Evolutionary conservation across 2,888 invertebrate genomes (phyloP).

Genomic region (Melieria crassipennis): DNA sequence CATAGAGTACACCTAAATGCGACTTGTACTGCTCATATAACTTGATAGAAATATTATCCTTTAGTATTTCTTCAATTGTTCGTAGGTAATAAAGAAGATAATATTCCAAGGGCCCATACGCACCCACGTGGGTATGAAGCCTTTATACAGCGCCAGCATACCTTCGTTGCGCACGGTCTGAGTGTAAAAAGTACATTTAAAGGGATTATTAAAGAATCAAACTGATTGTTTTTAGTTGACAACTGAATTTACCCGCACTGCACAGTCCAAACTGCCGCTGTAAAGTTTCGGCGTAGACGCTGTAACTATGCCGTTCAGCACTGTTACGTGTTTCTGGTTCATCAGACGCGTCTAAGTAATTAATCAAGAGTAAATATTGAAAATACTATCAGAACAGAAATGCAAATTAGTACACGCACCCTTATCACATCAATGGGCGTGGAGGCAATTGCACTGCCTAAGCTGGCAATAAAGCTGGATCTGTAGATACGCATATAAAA

Average conservation of each 20-base stretch:
- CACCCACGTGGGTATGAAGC: constrained; percentile 94
- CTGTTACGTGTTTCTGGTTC: constrained; percentile 82
- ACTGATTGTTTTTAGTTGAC: not conserved
- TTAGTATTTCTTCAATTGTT: constrained; percentile 74
- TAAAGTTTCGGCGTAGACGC: constrained; percentile 70
- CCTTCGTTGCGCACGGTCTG: constrained; percentile 91
- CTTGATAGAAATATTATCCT: constrained; percentile 3
- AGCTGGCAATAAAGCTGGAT: constrained; percentile 90
- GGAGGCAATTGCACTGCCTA: constrained; percentile 92
- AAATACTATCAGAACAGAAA: not conserved
- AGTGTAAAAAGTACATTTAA: constrained; percentile 46
- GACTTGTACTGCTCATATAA: constrained; percentile 21
- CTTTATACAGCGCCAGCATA: constrained; percentile 88
- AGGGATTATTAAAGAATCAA: not conserved
- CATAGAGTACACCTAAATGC: constrained; percentile 17
- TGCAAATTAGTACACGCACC: constrained; percentile 68
- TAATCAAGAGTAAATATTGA: not conserved
- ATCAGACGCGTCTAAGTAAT: constrained; percentile 86
- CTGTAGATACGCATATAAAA: constrained; percentile 65
- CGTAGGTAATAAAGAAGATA: constrained; percentile 94
- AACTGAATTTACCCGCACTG: constrained; percentile 71
- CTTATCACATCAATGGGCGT: constrained; percentile 94
- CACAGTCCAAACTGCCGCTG: constrained; percentile 84
- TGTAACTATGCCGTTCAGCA: constrained; percentile 61
- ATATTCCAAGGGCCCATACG: constrained; percentile 98